phyloP scores from a whole-genome alignment of 2,888 invertebrate species.

The Rhagonycha fulva region DNA sequence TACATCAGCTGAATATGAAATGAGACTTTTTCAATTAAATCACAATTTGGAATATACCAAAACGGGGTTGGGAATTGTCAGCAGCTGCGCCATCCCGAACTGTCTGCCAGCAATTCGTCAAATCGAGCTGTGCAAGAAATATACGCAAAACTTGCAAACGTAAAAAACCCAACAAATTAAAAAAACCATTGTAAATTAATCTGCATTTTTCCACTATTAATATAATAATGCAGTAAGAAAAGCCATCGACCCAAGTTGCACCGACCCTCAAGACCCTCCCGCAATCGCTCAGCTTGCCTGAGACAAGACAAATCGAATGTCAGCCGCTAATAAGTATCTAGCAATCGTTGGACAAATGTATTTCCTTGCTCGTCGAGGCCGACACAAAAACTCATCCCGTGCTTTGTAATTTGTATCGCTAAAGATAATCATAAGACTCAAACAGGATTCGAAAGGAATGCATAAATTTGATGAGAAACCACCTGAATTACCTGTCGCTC shows the following conservation, averaged over 20 bases:
- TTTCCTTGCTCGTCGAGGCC: conserved; percentile 53
- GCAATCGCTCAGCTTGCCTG: conserved; percentile 54
- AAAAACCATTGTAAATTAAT: not conserved
- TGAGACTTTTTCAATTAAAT: conserved; percentile 58
- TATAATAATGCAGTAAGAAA: conserved; percentile 35
- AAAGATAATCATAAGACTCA: conserved; percentile 54
- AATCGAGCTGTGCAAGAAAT: conserved; percentile 16
- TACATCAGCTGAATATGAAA: conserved; percentile 55
- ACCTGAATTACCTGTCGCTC: conserved; percentile 9
- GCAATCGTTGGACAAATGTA: conserved; percentile 57
- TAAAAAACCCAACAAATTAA: not conserved
- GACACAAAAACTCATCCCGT: conserved; percentile 55
- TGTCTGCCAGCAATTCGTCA: conserved; percentile 27
- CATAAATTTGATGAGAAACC: conserved; percentile 39
- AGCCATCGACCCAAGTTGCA: conserved; percentile 41
- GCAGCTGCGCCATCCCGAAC: conserved; percentile 42
- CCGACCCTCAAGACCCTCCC: conserved; percentile 42
- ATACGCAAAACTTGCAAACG: not conserved
- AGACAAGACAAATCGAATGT: conserved; percentile 61
- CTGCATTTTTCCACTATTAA: conserved; percentile 39
- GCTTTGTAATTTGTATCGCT: conserved; percentile 57
- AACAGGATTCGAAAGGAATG: conserved; percentile 41
- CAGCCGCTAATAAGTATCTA: conserved; percentile 60
- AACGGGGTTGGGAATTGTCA: conserved; percentile 43
- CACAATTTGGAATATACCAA: conserved; percentile 51